These are phyloP conservation scores for Gasteruption jaculator DNA, from an alignment of 2,888 invertebrate genomes.

Conservation along the genomic window DNA sequence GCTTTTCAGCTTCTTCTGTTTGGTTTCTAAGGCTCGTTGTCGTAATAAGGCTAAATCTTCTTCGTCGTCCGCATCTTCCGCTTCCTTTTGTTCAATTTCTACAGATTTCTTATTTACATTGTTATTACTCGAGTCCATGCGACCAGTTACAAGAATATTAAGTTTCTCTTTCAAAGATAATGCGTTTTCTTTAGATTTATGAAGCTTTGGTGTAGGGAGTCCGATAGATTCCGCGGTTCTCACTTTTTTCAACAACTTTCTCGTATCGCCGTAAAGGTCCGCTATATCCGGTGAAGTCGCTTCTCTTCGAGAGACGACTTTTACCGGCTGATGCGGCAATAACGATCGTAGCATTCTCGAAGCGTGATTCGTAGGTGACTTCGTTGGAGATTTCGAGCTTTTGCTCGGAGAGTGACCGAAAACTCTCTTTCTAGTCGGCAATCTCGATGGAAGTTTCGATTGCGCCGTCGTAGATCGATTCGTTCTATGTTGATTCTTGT, in stretches of 20 bases:
- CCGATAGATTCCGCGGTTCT: conserved; percentile 35
- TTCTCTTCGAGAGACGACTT: no score
- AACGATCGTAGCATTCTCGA: no score
- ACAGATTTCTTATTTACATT: conserved; percentile 15
- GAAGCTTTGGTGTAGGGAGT: conserved; percentile 21
- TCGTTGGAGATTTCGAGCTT: no score
- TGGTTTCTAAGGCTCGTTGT: conserved; percentile 43
- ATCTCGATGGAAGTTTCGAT: conserved; percentile 18
- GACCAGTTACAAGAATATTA: conserved; percentile 36
- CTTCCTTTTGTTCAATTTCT: conserved; percentile 12
- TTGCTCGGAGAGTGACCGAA: no score
- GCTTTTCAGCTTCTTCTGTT: conserved; percentile 30
- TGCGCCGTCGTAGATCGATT: no score
- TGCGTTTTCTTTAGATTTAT: conserved; percentile 30
- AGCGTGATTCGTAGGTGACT: no score
- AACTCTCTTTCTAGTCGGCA: conserved; percentile 24
- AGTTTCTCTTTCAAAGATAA: conserved; percentile 45
- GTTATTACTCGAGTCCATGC: conserved; percentile 13
- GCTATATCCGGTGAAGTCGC: no score
- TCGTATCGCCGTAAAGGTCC: conserved; percentile 27
- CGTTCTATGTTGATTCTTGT: no score
- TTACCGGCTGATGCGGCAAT: not conserved
- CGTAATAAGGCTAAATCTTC: conserved; percentile 40
- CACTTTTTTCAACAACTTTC: conserved; percentile 41
- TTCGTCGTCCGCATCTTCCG: conserved; percentile 32